Evolutionary conservation across 2,113 vertebrate species (phyloP).

Genomic region (Canis aureus): DNA sequence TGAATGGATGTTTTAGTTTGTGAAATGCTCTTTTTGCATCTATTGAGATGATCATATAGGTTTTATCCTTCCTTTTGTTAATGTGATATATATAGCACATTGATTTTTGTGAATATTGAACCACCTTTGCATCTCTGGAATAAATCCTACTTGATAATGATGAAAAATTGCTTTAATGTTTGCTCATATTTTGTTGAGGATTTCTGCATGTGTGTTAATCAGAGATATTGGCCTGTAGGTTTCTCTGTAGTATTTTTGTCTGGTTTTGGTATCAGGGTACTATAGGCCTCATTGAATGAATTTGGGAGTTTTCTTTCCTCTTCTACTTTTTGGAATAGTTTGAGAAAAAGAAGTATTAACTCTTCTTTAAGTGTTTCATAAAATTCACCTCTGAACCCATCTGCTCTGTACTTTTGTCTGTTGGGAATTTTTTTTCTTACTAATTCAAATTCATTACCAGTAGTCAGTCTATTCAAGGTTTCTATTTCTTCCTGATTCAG

Average conservation of each 20-base stretch:
- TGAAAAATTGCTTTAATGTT: background rate
- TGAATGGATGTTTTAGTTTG: background rate
- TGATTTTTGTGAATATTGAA: background rate
- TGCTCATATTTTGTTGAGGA: background rate
- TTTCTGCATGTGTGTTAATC: background rate
- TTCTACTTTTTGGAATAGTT: background rate
- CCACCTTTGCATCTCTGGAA: background rate
- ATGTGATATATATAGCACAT: background rate
- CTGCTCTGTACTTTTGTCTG: background rate
- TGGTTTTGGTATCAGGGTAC: background rate
- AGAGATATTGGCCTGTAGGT: background rate
- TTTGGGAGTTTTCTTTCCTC: background rate
- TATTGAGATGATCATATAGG: background rate
- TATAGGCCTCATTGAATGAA: background rate
- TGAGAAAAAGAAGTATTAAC: background rate
- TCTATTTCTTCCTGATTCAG: background rate
- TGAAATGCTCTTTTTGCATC: background rate
- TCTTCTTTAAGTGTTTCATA: background rate
- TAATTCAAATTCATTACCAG: background rate
- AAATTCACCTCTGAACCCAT: background rate
- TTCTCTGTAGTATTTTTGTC: background rate
- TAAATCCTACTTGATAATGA: background rate
- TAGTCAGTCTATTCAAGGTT: background rate
- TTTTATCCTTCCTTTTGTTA: background rate
- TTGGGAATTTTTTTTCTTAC: background rate